Percentiles rank a stretch among this genome's conserved stretches.
phyloP scores from a whole-genome alignment of 2,113 vertebrate genomes.

The Phyllopteryx taeniolatus region DNA sequence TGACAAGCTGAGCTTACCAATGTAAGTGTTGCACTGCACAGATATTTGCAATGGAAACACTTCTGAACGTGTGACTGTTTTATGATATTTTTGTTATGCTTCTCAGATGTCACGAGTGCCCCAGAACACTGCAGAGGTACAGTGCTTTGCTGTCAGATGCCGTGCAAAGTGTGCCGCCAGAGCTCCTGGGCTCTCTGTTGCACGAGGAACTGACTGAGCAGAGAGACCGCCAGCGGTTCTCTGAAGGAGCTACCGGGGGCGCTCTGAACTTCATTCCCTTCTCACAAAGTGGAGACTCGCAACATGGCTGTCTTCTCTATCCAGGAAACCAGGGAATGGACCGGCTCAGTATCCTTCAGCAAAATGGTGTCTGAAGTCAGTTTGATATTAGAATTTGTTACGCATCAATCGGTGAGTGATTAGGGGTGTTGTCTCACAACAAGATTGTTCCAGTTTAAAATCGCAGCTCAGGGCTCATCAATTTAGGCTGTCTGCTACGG shows the following conservation, averaged over 20 bases:
- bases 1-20: constrained; percentile 12
- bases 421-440: too few species aligned
- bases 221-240: constrained; percentile 64
- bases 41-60: background rate
- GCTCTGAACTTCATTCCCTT: constrained; percentile 71
- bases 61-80: background rate
- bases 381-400: background rate
- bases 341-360: constrained; percentile 80
- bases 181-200: constrained; percentile 71
- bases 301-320: constrained; percentile 73
- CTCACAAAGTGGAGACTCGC: background rate
- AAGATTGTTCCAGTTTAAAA: too few species aligned
- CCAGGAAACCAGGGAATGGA: constrained; percentile 61
- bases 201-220: constrained; percentile 73
- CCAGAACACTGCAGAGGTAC: fast-evolving
- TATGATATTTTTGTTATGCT: fast-evolving
- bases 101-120: constrained; percentile 16
- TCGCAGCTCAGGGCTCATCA: too few species aligned
- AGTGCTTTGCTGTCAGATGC: constrained; percentile 58
- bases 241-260: constrained; percentile 72
- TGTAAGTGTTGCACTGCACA: constrained; percentile 30
- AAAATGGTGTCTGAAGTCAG: background rate
- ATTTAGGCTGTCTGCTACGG: too few species aligned
- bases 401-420: too few species aligned
- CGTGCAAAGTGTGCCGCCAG: constrained; percentile 63